These are phyloP conservation scores for Steinernema khuongi DNA, from an alignment of 1,140 invertebrate species.

Conservation along the genomic window DNA sequence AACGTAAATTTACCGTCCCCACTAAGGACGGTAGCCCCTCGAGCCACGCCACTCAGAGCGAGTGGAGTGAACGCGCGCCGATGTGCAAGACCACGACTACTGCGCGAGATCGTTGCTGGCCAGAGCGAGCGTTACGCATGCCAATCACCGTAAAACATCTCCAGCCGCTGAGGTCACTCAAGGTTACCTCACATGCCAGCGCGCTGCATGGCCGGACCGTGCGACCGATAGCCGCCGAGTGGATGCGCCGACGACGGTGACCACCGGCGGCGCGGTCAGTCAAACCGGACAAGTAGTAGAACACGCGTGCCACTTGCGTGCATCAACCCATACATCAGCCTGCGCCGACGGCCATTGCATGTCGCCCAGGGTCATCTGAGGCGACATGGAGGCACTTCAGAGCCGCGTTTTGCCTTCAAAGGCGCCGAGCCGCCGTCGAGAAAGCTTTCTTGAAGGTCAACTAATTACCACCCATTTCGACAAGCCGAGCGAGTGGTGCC, in stretches of 20 bases:
- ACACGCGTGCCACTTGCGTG: slow-evolving; percentile 6
- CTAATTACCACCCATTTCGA: slow-evolving; percentile 15
- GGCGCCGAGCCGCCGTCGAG: neutral
- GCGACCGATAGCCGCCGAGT: slow-evolving; percentile 2
- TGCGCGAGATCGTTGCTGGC: slow-evolving; percentile 7
- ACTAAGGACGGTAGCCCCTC: no score
- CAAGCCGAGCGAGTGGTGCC: no score
- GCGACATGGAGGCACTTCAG: neutral
- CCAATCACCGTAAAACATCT: slow-evolving; percentile 15
- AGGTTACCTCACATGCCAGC: slow-evolving; percentile 14
- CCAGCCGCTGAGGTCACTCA: slow-evolving; percentile 4
- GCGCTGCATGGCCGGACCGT: no score
- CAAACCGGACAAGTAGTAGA: slow-evolving; percentile 9
- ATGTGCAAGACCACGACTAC: no score
- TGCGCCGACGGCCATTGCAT: neutral
- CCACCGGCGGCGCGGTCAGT: no score
- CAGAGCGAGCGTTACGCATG: neutral
- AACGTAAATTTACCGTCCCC: no score
- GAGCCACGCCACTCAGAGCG: no score
- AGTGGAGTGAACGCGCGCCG: no score
- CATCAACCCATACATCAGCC: slow-evolving; percentile 7
- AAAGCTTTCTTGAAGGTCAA: neutral
- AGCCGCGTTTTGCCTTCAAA: neutral
- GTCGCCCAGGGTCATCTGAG: slow-evolving; percentile 12
- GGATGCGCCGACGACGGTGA: neutral